Conservation (phyloP, 2,888 invertebrate genomes). For the Proisotoma minuta region DNA sequence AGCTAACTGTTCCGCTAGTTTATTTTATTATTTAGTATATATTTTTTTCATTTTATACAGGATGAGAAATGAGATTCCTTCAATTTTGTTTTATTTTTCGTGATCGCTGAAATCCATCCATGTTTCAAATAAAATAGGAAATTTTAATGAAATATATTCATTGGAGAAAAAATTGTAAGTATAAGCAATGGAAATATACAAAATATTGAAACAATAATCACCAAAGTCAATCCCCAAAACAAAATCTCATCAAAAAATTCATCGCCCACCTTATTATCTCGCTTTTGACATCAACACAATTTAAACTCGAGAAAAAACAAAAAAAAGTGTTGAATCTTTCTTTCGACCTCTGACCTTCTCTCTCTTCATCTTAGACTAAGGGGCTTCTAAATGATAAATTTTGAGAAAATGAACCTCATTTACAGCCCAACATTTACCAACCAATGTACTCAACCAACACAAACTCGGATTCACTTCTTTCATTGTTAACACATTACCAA, state of each 20-base stretch:
- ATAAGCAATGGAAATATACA: no score
- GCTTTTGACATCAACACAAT: conserved; percentile 23
- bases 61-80: not conserved
- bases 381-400: conserved; percentile 38
- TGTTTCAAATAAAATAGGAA: no score
- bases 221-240: not conserved
- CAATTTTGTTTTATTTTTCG: not conserved
- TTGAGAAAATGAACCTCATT: conserved; percentile 40
- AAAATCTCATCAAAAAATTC: not conserved
- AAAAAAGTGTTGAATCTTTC: conserved; percentile 46
- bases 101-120: no score
- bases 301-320: conserved; percentile 4
- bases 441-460: not conserved
- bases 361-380: not conserved
- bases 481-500: conserved; percentile 5
- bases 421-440: not conserved
- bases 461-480: no score
- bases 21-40: not conserved
- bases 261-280: conserved; percentile 33
- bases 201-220: no score
- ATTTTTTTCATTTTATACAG: not conserved
- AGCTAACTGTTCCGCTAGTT: conserved; percentile 4
- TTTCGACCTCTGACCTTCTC: conserved; percentile 42
- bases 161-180: no score
- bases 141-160: no score